Percentiles rank a stretch among this genome's conserved stretches.
Conservation (phyloP, 2,797 vertebrate genomes). For the Phrynocephalus vlangalii region DNA sequence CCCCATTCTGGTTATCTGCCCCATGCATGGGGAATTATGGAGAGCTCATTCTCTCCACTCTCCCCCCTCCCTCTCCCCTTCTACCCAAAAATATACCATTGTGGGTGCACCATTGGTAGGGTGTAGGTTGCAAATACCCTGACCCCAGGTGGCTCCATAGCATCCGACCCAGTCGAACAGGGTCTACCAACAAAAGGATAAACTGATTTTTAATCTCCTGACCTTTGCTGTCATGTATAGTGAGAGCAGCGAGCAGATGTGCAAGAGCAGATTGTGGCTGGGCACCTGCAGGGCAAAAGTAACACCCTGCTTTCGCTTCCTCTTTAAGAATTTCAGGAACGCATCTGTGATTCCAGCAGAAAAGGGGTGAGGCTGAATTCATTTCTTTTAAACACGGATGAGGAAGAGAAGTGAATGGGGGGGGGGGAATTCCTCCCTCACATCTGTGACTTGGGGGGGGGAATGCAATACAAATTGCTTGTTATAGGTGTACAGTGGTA, state of each 20-base stretch:
- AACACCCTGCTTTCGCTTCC: conserved; percentile 59
- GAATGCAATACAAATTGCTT: background rate
- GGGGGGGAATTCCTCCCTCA: too few species aligned
- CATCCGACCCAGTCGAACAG: background rate
- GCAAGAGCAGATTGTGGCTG: conserved; percentile 58
- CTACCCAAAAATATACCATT: background rate
- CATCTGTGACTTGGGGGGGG: too few species aligned
- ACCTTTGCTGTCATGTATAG: conserved; percentile 53
- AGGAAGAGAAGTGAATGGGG: background rate
- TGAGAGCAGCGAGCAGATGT: conserved; percentile 52
- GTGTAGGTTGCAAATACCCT: background rate
- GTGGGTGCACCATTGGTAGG: background rate
- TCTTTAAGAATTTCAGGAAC: conserved; percentile 39
- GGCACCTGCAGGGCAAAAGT: conserved; percentile 68
- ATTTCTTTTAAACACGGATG: conserved; percentile 7
- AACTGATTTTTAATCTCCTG: conserved; percentile 47
- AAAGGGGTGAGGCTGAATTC: conserved; percentile 7
- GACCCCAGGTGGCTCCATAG: conserved; percentile 3
- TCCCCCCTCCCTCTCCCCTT: background rate
- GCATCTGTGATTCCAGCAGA: background rate
- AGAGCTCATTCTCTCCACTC: background rate
- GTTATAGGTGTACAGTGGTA: too few species aligned
- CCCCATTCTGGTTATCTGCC: too few species aligned
- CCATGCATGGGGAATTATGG: too few species aligned
- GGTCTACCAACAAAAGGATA: conserved; percentile 27